Conservation (phyloP, 1,140 invertebrate genomes). For the Streblospio benedicti region DNA sequence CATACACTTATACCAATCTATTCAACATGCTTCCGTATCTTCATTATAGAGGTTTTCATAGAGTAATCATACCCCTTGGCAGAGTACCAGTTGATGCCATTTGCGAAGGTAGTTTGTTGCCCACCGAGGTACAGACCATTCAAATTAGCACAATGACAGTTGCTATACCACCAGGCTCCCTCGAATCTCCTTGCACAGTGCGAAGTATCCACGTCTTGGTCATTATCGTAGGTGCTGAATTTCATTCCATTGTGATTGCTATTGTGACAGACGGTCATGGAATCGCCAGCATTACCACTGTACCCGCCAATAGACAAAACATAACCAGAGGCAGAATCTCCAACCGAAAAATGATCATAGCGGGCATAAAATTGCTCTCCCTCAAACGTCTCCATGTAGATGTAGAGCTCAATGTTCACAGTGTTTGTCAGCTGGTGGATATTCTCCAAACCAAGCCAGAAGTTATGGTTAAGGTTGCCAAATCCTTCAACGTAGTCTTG, state of each 20-base stretch:
- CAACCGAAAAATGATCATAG: background rate
- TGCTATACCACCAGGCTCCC: slow-evolving; percentile 35
- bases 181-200: slow-evolving; percentile 1
- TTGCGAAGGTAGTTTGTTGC: slow-evolving; percentile 13
- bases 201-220: background rate
- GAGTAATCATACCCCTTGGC: slow-evolving; percentile 3
- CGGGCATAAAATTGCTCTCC: no score
- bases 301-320: background rate
- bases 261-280: no score
- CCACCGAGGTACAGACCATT: slow-evolving; percentile 36
- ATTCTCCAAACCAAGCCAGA: no score
- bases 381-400: no score
- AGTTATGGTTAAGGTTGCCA: no score
- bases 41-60: slow-evolving; percentile 5
- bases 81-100: slow-evolving; percentile 14
- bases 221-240: slow-evolving; percentile 2
- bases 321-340: background rate
- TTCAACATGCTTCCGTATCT: no score
- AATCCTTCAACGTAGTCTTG: no score
- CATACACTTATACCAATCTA: no score
- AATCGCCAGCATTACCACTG: no score
- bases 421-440: no score
- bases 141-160: slow-evolving; percentile 31
- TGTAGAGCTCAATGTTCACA: no score
- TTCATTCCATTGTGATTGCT: slow-evolving; percentile 1